Conservation (phyloP, 2,113 vertebrate species). For the Circaetus gallicus region DNA sequence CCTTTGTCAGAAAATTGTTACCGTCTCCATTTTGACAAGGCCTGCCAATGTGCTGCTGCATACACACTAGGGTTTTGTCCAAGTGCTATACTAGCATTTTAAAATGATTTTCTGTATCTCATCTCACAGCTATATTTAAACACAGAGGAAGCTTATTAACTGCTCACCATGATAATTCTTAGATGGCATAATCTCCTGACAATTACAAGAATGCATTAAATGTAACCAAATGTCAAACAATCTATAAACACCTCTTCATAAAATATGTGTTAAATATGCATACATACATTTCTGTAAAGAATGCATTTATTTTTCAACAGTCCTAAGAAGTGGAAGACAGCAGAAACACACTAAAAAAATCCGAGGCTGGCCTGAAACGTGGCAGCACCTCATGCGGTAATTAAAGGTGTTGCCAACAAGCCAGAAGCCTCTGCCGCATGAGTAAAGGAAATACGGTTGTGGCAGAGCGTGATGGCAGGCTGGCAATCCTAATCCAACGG, state of each 20-base stretch:
- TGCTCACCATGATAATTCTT: rapidly evolving
- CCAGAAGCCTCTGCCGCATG: rapidly evolving
- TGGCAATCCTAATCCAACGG: rapidly evolving
- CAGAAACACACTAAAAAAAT: background rate
- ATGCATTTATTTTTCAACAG: rapidly evolving
- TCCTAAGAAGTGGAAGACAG: background rate
- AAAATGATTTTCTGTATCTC: background rate
- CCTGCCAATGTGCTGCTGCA: background rate
- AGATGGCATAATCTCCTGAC: background rate
- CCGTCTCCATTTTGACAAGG: background rate
- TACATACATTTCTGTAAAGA: rapidly evolving
- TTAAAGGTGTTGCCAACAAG: background rate
- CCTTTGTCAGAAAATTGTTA: background rate
- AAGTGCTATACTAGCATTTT: background rate
- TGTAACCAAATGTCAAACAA: background rate
- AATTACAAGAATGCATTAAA: background rate
- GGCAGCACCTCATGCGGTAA: background rate
- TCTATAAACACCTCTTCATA: background rate
- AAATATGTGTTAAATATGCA: rapidly evolving
- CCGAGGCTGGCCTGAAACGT: background rate
- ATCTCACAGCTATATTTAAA: background rate
- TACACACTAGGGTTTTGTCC: too few species aligned
- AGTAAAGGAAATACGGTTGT: rapidly evolving
- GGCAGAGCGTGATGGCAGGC: background rate
- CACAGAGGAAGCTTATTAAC: background rate